phyloP scores from a whole-genome alignment of 2,888 invertebrate genomes.

The Volucella bombylans region DNA sequence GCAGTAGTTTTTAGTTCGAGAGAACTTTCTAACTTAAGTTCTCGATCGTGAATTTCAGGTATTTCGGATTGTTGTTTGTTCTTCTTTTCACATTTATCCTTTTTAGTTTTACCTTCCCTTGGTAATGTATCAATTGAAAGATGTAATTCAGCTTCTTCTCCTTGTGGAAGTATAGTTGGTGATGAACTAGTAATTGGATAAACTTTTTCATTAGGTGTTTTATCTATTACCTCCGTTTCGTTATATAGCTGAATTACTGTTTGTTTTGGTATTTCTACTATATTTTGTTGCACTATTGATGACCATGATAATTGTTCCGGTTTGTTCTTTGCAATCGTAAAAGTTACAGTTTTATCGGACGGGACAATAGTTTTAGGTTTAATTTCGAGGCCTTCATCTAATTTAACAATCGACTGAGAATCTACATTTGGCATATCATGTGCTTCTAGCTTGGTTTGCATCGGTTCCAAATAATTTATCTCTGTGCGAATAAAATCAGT shows the following conservation, averaged over 20 bases:
- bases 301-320: constrained; percentile 13
- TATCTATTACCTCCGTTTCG: too few species aligned
- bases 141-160: not conserved
- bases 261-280: not conserved
- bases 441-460: not conserved
- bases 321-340: not conserved
- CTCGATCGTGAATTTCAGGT: not conserved
- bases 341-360: not conserved
- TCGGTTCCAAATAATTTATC: not conserved
- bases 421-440: not conserved
- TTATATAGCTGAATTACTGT: too few species aligned
- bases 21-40: too few species aligned
- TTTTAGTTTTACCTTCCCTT: not conserved
- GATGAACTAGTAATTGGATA: too few species aligned
- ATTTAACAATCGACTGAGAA: not conserved
- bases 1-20: too few species aligned
- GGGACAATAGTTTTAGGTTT: not conserved
- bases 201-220: too few species aligned
- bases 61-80: not conserved
- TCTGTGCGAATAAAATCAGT: constrained; percentile 4
- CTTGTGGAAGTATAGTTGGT: too few species aligned
- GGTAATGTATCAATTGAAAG: not conserved
- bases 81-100: constrained; percentile 30
- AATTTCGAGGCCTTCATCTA: not conserved
- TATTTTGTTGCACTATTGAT: constrained; percentile 25